Base-by-base conservation (phyloP, 1,140 invertebrate genomes). In the Ostrea denselamellosa region DNA sequence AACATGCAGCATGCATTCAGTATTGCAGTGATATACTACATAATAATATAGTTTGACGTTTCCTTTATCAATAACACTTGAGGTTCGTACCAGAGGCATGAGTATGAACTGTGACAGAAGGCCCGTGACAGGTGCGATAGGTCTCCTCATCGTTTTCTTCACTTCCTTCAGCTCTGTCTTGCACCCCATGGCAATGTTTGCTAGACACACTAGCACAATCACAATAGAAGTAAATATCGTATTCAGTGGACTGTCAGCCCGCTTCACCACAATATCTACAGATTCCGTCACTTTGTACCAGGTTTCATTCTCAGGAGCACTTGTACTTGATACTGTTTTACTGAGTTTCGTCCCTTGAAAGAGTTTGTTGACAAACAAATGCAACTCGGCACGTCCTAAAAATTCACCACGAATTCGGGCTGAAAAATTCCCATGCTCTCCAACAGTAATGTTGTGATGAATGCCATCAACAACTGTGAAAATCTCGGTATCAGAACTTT, bases 181-280 rank as follows among this genome's bases (percentile, higher is more conserved):
- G 86, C 93, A 93, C 19, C 95, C 95, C 94, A 95, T 95, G 25
- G 93, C 94, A 87, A 95, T 86, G 89, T 94, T 95, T 53, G 93
- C 93, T 28, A 94, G 22, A 25, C 94, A 91, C 12, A 95, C 92
- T 51, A 95, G 90, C 0, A 93, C 81, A 17, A 93, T 91, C 0
- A 95, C 90, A 25, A 92, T 85, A 0, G 89, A 92, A 44, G 92
- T 92, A 85, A 95, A 95, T 8, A 92, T 88, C 19, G 88, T 91
- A 89, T 95, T 93, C 7, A 94, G 77, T 0, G 89, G 86, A 85
- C 91, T 87, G 25, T 91, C 88, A 25, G 89, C 81, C 83, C 92
- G 89, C 54, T 90, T 91, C 0, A 94, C 93, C 10, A 92, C 89
- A 7, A 94, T 86, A 56, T 90, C 86, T 68, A 89, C 92, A 34